Percentiles rank a stretch among this genome's conserved stretches.
Evolutionary conservation across 2,113 vertebrate species (phyloP).

Genomic region (Colossoma macropomum): DNA sequence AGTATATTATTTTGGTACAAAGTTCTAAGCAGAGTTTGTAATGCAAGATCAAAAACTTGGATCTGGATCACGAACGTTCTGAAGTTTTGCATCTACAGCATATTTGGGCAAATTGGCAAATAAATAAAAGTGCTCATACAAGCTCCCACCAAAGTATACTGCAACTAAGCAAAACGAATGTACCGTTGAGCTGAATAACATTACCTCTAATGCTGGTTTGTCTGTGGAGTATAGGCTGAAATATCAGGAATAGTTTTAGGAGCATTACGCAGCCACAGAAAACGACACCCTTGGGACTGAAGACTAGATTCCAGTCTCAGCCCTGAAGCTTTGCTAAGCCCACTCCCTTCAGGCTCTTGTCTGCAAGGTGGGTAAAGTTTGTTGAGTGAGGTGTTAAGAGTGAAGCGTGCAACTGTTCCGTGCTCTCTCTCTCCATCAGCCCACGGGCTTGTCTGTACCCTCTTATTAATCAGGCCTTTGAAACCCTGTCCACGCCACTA

Average conservation of each 20-base stretch:
- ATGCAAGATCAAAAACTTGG: background rate
- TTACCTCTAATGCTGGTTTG: background rate
- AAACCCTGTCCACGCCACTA: constrained; percentile 83
- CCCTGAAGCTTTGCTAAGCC: background rate
- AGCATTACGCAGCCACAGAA: background rate
- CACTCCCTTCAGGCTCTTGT: background rate
- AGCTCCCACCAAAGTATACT: background rate
- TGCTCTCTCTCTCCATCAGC: constrained; percentile 47
- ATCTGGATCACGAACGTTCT: background rate
- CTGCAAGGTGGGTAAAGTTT: constrained; percentile 29
- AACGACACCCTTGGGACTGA: background rate
- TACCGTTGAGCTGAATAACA: background rate
- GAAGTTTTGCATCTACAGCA: background rate
- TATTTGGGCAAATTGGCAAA: background rate
- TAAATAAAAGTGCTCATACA: background rate
- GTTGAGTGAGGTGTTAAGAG: constrained; percentile 31
- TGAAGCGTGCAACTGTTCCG: constrained; percentile 13
- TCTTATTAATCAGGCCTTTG: constrained; percentile 89
- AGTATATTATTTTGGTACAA: background rate
- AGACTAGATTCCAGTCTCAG: background rate
- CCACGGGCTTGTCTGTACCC: constrained; percentile 73
- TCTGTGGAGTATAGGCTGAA: background rate
- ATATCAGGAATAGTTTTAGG: background rate
- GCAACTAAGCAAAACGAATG: constrained; percentile 20
- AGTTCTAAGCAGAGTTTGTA: background rate